Percentiles rank a stretch among this genome's conserved stretches.
These are phyloP conservation scores for Andrena bicolor DNA, from an alignment of 2,888 invertebrate genomes.

Conservation along the genomic window DNA sequence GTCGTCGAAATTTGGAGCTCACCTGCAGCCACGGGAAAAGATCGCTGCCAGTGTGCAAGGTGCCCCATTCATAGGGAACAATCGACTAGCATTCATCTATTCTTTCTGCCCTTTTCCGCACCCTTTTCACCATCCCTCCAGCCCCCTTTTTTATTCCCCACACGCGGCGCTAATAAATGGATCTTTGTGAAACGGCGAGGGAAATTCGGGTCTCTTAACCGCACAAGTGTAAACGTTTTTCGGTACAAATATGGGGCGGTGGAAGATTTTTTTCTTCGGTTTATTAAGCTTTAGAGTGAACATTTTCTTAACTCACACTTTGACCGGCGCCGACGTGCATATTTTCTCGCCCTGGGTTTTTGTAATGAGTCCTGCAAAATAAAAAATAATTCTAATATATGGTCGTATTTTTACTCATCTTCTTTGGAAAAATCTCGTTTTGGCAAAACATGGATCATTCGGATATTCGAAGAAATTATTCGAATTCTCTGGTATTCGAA, in stretches of 20 bases:
- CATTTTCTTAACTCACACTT: neutral
- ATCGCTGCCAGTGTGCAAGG: constrained; percentile 46
- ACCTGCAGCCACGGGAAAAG: constrained; percentile 45
- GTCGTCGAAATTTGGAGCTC: constrained; percentile 53
- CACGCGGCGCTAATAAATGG: constrained; percentile 21
- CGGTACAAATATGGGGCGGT: neutral
- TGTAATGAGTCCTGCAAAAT: too few relatives aligned
- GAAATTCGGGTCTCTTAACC: constrained; percentile 22
- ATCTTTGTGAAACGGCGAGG: constrained; percentile 12
- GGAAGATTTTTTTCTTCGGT: neutral
- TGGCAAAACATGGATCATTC: too few relatives aligned
- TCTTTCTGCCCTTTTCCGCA: constrained; percentile 28
- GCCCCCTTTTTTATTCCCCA: neutral
- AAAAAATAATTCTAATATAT: too few relatives aligned
- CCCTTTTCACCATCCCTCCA: constrained; percentile 9
- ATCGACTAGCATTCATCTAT: constrained; percentile 54
- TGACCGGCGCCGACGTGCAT: too few relatives aligned
- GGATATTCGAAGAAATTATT: too few relatives aligned
- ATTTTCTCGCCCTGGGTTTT: too few relatives aligned
- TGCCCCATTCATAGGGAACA: constrained; percentile 56
- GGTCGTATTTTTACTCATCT: too few relatives aligned
- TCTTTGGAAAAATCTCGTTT: too few relatives aligned
- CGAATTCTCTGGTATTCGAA: too few relatives aligned
- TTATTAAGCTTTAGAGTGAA: neutral
- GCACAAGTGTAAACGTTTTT: neutral